Base-by-base conservation (phyloP, 2,888 invertebrate species). In the Dasypogon diadema region DNA sequence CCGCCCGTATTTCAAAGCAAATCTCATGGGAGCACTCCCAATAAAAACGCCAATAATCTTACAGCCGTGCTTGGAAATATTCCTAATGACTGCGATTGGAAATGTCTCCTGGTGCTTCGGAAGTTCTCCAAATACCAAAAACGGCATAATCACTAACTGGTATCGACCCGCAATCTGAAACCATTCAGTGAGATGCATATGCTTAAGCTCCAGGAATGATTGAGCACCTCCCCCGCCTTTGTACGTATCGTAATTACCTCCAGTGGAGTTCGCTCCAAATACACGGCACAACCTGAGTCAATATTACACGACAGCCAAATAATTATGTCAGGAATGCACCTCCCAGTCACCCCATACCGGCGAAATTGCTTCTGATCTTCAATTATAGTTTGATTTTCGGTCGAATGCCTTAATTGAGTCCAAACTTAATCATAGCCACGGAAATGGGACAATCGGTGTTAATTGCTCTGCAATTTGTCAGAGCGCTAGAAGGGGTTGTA, bases 401-500 rank as follows among this genome's bases (percentile, higher is more conserved):
- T 56, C 26, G 26, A 56, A 56, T 56, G 56, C 56, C 56, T 56
- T 56, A 56, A 56, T 56, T 56, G 30, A 56, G 26, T 14, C 56
- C 56, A 56, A 26, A 56, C 56, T 56, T 56, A 56, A 56, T 56
- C 56, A 24, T 56, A 24, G 30, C 26, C 56, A 56, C 56, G 56
- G 18, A 56, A 56, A 56, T 26, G 14, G 56, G 56, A 56, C 56
- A 56, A 56, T 56, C 56, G 56, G 56, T 56, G 56, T 24, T 56
- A 56, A 56, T 56, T 56, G 56, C 30, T 56, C 30, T 26, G 26
- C 26, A 56, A 24, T 51, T 51, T 51, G 16, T 51, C 18, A 51
- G 12, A 18, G n/a, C 51, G 51, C 21, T 51, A 51, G 51, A 51
- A 21, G 51, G 21, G n/a, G 18, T 12, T 51, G 51, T 51, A 51